Percentiles rank a stretch among this genome's conserved stretches.
These are phyloP conservation scores for Oryzias dopingdopingensis DNA, from an alignment of 2,797 vertebrate species.

Conservation along the genomic window DNA sequence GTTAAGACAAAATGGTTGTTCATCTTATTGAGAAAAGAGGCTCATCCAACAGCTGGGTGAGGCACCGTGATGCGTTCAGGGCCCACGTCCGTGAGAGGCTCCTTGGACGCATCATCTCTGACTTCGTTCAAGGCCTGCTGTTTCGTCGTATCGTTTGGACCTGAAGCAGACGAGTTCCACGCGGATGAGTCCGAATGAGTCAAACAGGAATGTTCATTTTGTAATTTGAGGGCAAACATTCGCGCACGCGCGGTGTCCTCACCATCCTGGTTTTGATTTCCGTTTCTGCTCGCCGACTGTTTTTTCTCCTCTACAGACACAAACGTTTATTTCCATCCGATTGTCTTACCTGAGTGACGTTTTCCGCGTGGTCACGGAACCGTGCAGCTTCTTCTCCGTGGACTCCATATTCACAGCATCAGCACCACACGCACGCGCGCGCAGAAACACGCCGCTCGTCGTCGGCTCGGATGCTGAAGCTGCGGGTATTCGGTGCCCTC, in stretches of 20 bases:
- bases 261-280: background rate
- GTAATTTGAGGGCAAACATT: too few relatives aligned
- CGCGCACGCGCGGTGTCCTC: too few relatives aligned
- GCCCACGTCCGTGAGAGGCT: slow-evolving; percentile 33
- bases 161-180: background rate
- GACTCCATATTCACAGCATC: slow-evolving; percentile 46
- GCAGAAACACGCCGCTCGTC: slow-evolving; percentile 11
- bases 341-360: slow-evolving; percentile 44
- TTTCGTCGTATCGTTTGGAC: accelerated
- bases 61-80: background rate
- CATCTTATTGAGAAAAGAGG: too few relatives aligned
- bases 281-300: background rate
- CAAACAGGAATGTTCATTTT: too few relatives aligned
- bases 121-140: background rate
- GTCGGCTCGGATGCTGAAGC: background rate
- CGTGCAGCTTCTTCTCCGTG: background rate
- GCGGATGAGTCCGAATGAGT: background rate
- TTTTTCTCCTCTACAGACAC: accelerated
- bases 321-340: background rate
- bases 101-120: slow-evolving; percentile 40
- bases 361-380: slow-evolving; percentile 22
- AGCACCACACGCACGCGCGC: slow-evolving; percentile 38
- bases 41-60: background rate
- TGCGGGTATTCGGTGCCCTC: slow-evolving; percentile 24
- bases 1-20: too few relatives aligned